These are phyloP conservation scores for Alentia gelatinosa DNA, from an alignment of 2,888 invertebrate genomes.

Conservation along the genomic window DNA sequence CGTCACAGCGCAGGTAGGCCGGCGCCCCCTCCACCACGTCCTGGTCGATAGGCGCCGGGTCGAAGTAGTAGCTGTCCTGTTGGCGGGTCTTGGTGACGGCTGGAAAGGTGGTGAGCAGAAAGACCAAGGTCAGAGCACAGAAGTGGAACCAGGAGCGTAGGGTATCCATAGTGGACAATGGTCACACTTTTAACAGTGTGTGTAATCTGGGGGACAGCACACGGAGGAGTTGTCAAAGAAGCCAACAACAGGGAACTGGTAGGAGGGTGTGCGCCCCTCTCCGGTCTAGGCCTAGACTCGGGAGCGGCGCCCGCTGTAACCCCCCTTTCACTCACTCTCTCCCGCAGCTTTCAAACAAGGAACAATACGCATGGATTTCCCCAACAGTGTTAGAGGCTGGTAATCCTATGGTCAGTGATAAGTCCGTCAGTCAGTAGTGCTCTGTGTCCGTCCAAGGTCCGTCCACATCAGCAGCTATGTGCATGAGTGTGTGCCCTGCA, in stretches of 20 bases:
- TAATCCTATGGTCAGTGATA: neutral
- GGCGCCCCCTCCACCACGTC: constrained; percentile 77
- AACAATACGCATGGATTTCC: neutral
- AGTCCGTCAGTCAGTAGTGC: neutral
- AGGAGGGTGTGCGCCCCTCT: neutral
- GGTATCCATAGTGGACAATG: too few species aligned
- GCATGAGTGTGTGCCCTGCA: neutral
- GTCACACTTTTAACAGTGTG: too few species aligned
- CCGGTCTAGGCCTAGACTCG: neutral
- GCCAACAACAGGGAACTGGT: too few species aligned
- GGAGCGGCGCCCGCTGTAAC: neutral
- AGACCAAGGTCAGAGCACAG: constrained; percentile 17
- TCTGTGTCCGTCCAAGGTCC: neutral
- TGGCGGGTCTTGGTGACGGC: constrained; percentile 59
- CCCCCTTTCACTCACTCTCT: neutral
- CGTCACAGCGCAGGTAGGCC: constrained; percentile 75
- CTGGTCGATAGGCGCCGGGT: constrained; percentile 77
- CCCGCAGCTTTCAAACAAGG: neutral
- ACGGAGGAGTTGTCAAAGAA: too few species aligned
- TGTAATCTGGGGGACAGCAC: too few species aligned
- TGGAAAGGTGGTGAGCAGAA: constrained; percentile 56
- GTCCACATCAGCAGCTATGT: too few species aligned
- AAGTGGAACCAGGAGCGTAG: neutral
- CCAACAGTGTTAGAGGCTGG: neutral
- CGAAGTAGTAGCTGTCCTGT: constrained; percentile 80